A percentile compares a stretch with the other conserved stretches of the same genome.
These are phyloP conservation scores for Salvelinus sp. DNA, from an alignment of 2,113 vertebrate species.

Conservation along the genomic window DNA sequence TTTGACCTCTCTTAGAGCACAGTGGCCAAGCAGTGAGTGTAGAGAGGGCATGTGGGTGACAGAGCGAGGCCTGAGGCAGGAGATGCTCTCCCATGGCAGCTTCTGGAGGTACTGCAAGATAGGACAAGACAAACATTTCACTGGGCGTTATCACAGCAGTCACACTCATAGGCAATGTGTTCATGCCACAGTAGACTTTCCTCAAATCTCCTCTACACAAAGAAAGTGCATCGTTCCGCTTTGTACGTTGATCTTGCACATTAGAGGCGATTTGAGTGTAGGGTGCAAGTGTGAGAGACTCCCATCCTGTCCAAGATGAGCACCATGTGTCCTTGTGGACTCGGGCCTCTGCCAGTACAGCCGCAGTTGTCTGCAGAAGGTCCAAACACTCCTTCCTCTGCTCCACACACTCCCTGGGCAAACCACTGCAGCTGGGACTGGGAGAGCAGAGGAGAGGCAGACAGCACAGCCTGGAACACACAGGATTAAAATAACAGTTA, in stretches of 20 bases:
- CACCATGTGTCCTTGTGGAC: constrained; percentile 72
- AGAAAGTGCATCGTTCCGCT: too few relatives aligned
- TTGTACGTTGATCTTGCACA: neutral
- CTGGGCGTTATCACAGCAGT: neutral
- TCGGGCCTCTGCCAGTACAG: constrained; percentile 37
- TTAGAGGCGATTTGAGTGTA: neutral
- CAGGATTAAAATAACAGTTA: constrained; percentile 1
- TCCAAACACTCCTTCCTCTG: constrained; percentile 61
- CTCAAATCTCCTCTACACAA: too few relatives aligned
- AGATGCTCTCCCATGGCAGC: constrained; percentile 89
- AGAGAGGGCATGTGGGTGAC: constrained; percentile 87
- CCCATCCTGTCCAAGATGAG: constrained; percentile 88
- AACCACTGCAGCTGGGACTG: constrained; percentile 69
- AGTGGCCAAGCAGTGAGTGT: constrained; percentile 81
- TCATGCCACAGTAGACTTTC: neutral
- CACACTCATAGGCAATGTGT: neutral
- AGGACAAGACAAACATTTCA: neutral
- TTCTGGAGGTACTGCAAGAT: constrained; percentile 83
- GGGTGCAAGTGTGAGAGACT: constrained; percentile 51
- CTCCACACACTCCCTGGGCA: constrained; percentile 60
- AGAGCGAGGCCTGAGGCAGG: constrained; percentile 68
- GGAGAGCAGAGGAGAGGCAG: constrained; percentile 68
- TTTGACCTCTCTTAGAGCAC: constrained; percentile 75
- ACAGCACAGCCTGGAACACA: constrained; percentile 73
- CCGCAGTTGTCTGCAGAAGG: constrained; percentile 68